These are phyloP conservation scores for Drosophila arawakana DNA, from an alignment of 1,140 invertebrate genomes.

Conservation along the genomic window DNA sequence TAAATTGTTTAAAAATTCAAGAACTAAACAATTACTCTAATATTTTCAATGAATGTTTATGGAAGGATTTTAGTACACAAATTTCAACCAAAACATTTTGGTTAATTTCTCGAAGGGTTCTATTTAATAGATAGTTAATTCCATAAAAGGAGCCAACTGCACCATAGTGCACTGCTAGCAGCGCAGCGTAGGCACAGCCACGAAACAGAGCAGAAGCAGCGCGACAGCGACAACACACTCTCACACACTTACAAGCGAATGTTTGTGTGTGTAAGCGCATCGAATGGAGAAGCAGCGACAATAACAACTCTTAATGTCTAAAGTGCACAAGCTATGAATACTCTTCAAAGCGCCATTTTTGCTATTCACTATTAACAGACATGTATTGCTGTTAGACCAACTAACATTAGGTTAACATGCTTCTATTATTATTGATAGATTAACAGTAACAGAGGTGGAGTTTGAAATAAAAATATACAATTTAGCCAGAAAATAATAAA, in stretches of 20 bases:
- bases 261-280: constrained; percentile 12
- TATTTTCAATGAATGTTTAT: too few species aligned
- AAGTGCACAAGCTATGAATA: constrained; percentile 10
- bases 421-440: background rate
- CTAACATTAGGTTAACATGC: constrained; percentile 1
- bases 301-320: background rate
- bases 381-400: background rate
- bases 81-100: too few species aligned
- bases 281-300: background rate
- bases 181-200: constrained; percentile 19
- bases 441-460: background rate
- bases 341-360: constrained; percentile 2
- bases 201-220: constrained; percentile 26
- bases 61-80: too few species aligned
- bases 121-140: too few species aligned
- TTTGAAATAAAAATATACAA: too few species aligned
- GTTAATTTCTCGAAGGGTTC: too few species aligned
- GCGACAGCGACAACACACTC: constrained; percentile 29
- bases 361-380: background rate
- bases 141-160: too few species aligned
- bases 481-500: too few species aligned
- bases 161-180: background rate
- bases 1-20: too few species aligned
- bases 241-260: constrained; percentile 4
- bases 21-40: too few species aligned